Evolutionary conservation across 2,113 vertebrate species (phyloP).

Genomic region (Isurus oxyrinchus): DNA sequence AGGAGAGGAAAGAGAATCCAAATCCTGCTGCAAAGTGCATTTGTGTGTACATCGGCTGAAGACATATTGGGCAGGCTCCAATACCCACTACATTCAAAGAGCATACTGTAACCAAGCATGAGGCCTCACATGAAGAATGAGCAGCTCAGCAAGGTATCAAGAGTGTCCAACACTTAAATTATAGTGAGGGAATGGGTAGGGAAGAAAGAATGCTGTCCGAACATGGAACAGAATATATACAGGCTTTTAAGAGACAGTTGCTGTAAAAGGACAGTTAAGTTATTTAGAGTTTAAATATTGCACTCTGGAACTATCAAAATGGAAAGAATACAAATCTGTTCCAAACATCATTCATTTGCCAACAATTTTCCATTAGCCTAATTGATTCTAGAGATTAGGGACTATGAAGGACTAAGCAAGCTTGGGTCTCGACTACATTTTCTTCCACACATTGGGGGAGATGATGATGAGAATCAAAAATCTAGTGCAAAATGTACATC

Average conservation of each 20-base stretch:
- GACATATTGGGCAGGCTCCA: not conserved
- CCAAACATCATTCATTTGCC: not conserved
- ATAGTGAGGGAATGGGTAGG: not conserved
- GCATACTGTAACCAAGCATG: not conserved
- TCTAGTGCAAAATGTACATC: not conserved
- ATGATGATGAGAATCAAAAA: not conserved
- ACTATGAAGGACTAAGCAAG: not conserved
- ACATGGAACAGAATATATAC: not conserved
- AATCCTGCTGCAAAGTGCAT: not conserved
- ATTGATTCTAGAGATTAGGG: not conserved
- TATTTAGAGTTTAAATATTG: not conserved
- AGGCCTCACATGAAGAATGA: not conserved
- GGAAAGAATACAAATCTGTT: not conserved
- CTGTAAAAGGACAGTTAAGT: constrained; percentile 6
- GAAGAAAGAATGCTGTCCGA: not conserved
- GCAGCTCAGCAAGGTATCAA: not conserved
- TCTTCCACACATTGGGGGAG: not conserved
- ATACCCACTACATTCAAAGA: not conserved
- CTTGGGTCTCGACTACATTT: constrained; percentile 8
- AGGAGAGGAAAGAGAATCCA: not conserved
- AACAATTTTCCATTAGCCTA: not conserved
- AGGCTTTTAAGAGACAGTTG: not conserved
- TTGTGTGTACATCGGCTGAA: not conserved
- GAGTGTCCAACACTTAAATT: not conserved
- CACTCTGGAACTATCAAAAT: not conserved